These are phyloP conservation scores for Eonycteris spelaea DNA, from an alignment of 2,113 vertebrate genomes.

Conservation along the genomic window DNA sequence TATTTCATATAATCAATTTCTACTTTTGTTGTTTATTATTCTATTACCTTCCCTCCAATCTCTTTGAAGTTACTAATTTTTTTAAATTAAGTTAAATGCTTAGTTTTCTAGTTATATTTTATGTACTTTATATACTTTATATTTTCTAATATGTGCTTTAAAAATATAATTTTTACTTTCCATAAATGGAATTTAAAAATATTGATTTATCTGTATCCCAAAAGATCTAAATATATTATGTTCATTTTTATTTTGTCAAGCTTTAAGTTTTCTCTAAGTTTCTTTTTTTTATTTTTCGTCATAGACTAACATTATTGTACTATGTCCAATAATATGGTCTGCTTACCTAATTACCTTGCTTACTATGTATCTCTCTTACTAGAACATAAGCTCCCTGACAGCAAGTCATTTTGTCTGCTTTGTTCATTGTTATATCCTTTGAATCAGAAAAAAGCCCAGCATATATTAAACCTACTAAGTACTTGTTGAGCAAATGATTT, in stretches of 20 bases:
- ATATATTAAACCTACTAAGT: not conserved
- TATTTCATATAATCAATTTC: not conserved
- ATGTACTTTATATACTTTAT: not conserved
- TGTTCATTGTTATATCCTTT: not conserved
- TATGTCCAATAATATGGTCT: not conserved
- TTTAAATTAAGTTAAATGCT: not conserved
- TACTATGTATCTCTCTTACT: not conserved
- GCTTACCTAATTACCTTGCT: not conserved
- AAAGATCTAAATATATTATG: not conserved
- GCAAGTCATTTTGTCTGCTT: not conserved
- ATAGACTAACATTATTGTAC: not conserved
- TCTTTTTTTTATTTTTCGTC: not conserved
- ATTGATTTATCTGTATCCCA: not conserved
- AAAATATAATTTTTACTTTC: not conserved
- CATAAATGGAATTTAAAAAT: not conserved
- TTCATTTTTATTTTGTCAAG: not conserved
- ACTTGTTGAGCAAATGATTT: not conserved
- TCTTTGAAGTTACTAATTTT: not conserved
- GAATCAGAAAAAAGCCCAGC: not conserved
- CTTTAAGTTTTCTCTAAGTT: not conserved
- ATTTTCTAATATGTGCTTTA: not conserved
- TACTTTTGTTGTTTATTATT: not conserved
- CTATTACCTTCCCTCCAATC: not conserved
- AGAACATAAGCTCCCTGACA: not conserved
- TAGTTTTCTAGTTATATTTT: not conserved